Conservation (phyloP, 2,888 invertebrate genomes). For the Oeneis ivallda region DNA sequence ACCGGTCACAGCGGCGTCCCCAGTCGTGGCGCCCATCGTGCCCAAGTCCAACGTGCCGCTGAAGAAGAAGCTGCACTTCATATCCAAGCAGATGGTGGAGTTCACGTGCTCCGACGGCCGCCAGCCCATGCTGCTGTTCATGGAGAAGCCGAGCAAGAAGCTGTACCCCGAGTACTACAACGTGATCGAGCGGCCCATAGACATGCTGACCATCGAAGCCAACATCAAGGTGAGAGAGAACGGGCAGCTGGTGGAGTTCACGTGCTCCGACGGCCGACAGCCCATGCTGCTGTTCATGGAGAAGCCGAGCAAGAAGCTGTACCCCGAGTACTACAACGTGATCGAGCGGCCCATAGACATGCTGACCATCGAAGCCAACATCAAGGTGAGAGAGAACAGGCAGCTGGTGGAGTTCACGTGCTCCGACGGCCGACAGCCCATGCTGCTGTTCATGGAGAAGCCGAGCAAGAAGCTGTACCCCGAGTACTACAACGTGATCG, state of each 20-base stretch:
- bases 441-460: too few species aligned
- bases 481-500: too few species aligned
- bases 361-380: background rate
- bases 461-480: too few species aligned
- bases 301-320: slow-evolving; percentile 94
- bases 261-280: slow-evolving; percentile 84
- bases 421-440: too few species aligned
- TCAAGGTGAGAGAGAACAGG: background rate
- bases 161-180: slow-evolving; percentile 97
- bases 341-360: background rate
- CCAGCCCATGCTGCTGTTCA: slow-evolving; percentile 94
- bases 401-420: too few species aligned
- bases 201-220: slow-evolving; percentile 95
- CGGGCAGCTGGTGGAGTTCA: slow-evolving; percentile 78
- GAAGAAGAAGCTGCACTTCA: slow-evolving; percentile 89
- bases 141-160: slow-evolving; percentile 98
- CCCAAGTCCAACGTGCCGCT: slow-evolving; percentile 82
- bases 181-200: slow-evolving; percentile 96
- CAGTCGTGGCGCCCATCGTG: slow-evolving; percentile 47
- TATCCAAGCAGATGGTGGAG: slow-evolving; percentile 84
- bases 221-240: slow-evolving; percentile 90
- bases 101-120: slow-evolving; percentile 86
- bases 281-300: slow-evolving; percentile 97
- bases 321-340: too few species aligned
- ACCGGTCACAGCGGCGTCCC: slow-evolving; percentile 47